These are phyloP conservation scores for Arenaria interpres DNA, from an alignment of 2,113 vertebrate species.

Conservation along the genomic window DNA sequence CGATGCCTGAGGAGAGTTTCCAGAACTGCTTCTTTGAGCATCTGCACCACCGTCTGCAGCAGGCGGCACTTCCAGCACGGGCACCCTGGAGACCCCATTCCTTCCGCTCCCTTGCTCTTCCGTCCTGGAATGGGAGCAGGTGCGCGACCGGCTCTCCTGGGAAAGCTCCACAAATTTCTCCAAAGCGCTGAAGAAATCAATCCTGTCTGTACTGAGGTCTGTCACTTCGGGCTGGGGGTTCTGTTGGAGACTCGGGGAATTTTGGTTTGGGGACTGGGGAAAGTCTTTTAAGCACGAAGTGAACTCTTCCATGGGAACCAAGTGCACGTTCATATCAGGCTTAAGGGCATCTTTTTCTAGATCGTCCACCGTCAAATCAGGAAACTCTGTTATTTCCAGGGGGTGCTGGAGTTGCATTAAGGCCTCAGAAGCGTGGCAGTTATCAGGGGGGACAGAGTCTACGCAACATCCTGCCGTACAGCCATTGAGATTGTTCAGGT, in stretches of 20 bases:
- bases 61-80: constrained; percentile 58
- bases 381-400: constrained; percentile 61
- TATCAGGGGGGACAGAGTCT: constrained; percentile 69
- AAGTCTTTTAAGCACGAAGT: constrained; percentile 73
- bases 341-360: constrained; percentile 81
- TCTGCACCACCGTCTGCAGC: constrained; percentile 44
- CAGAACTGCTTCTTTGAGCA: constrained; percentile 61
- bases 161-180: constrained; percentile 92
- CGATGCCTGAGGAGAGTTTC: constrained; percentile 65
- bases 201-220: constrained; percentile 85
- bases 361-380: constrained; percentile 77
- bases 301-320: constrained; percentile 79
- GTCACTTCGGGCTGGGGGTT: constrained; percentile 64
- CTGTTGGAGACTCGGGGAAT: constrained; percentile 61
- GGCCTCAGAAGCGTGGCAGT: constrained; percentile 74
- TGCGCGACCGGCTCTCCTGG: constrained; percentile 78
- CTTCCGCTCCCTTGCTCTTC: constrained; percentile 77
- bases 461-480: constrained; percentile 72
- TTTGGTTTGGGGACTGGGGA: constrained; percentile 71
- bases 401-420: constrained; percentile 71
- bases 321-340: constrained; percentile 73
- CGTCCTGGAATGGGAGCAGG: constrained; percentile 72
- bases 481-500: constrained; percentile 81
- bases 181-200: constrained; percentile 92
- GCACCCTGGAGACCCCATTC: constrained; percentile 60